A percentile compares a stretch with the other conserved stretches of the same genome.
phyloP scores from a whole-genome alignment of 2,797 vertebrate genomes.

The Peromyscus aztecus region DNA sequence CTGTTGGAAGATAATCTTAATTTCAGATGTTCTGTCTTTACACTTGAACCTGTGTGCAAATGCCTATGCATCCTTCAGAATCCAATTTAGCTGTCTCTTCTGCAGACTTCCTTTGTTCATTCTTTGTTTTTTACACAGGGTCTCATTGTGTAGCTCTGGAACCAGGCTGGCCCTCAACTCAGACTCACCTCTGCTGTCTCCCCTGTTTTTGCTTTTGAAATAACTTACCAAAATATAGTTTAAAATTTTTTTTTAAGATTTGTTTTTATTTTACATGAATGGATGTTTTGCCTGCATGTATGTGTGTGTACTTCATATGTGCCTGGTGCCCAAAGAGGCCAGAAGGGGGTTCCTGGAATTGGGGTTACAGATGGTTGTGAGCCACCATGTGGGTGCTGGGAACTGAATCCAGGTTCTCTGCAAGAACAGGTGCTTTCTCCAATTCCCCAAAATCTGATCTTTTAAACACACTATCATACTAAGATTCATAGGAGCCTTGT shows the following conservation, averaged over 20 bases:
- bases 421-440: not conserved
- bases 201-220: not conserved
- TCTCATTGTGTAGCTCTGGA: not conserved
- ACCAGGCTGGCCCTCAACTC: not conserved
- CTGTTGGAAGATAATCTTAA: not conserved
- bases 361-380: not conserved
- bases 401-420: not conserved
- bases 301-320: not conserved
- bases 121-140: not conserved
- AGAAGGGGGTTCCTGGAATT: not conserved
- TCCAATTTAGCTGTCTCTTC: not conserved
- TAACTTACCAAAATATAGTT: not conserved
- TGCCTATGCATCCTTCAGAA: not conserved
- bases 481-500: not conserved
- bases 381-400: not conserved
- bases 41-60: not conserved
- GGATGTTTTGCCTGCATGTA: not conserved
- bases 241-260: not conserved
- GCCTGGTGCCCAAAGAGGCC: not conserved
- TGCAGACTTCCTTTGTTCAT: not conserved
- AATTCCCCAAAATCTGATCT: not conserved
- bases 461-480: not conserved
- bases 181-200: not conserved
- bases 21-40: not conserved
- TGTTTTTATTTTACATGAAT: not conserved